Evolutionary conservation across 2,113 vertebrate species (phyloP).

Genomic region (Capreolus pygargus): DNA sequence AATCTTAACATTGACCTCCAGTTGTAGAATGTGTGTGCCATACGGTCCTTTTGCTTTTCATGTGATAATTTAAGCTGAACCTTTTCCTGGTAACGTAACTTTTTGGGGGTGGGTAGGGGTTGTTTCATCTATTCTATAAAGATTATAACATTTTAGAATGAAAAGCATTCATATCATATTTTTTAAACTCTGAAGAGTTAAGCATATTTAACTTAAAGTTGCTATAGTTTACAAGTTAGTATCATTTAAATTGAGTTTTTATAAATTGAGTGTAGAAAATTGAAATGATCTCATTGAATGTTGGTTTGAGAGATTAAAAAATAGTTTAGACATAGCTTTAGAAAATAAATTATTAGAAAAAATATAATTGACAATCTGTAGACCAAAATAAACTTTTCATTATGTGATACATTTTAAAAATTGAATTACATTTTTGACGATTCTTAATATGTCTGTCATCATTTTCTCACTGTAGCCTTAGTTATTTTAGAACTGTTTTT

Average conservation of each 20-base stretch:
- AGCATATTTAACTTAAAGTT: not conserved
- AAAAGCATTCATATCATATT: not conserved
- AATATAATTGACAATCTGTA: not conserved
- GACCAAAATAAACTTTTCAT: not conserved
- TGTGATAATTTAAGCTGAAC: constrained; percentile 78
- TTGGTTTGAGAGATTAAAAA: constrained; percentile 36
- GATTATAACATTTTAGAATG: not conserved
- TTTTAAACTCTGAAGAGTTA: not conserved
- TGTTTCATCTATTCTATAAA: not conserved
- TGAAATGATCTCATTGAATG: not conserved
- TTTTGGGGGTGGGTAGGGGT: not conserved
- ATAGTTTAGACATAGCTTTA: not conserved
- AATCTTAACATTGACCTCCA: constrained; percentile 77
- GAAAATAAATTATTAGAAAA: constrained; percentile 9
- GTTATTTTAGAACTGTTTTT: constrained; percentile 23
- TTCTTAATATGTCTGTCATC: not conserved
- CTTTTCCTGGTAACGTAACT: constrained; percentile 47
- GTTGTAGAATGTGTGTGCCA: constrained; percentile 77
- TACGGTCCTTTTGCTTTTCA: constrained; percentile 82
- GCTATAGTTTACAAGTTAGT: not conserved
- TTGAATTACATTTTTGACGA: not conserved
- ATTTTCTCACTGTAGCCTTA: not conserved
- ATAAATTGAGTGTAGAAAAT: not conserved
- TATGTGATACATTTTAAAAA: not conserved
- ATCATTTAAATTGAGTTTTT: constrained; percentile 12